Evolutionary conservation across 2,113 vertebrate species (phyloP).

Genomic region (Alethe diademata): DNA sequence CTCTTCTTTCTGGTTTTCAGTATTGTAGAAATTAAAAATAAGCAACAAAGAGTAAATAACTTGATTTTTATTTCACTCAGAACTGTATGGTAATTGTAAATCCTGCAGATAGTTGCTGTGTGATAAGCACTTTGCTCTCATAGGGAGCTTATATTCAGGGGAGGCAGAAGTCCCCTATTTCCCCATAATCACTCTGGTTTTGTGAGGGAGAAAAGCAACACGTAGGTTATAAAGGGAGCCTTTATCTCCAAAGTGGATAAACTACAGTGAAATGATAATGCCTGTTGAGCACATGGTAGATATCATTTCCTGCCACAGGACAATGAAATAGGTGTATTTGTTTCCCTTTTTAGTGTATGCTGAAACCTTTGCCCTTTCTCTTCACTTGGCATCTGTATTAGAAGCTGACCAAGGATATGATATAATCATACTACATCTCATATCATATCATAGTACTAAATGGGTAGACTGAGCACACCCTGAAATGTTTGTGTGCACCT

Average conservation of each 20-base stretch:
- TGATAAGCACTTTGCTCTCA: neutral
- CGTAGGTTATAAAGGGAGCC: rapidly evolving
- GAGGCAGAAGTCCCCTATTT: neutral
- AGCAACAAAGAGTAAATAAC: neutral
- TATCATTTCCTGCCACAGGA: neutral
- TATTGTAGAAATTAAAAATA: neutral
- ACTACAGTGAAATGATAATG: neutral
- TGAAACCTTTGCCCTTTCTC: neutral
- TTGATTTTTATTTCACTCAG: neutral
- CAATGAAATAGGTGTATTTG: neutral
- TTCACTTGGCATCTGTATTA: neutral
- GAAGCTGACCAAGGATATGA: neutral
- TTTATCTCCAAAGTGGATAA: neutral
- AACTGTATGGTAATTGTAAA: neutral
- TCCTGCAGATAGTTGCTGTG: neutral
- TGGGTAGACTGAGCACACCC: neutral
- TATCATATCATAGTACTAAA: neutral
- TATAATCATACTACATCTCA: rapidly evolving
- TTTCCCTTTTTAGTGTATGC: neutral
- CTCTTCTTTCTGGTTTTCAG: neutral
- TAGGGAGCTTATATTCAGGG: neutral
- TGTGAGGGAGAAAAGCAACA: neutral
- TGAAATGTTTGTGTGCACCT: neutral
- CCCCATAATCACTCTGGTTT: neutral
- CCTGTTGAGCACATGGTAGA: neutral